Conservation (phyloP, 2,113 vertebrate genomes). For the Ahaetulla prasina region DNA sequence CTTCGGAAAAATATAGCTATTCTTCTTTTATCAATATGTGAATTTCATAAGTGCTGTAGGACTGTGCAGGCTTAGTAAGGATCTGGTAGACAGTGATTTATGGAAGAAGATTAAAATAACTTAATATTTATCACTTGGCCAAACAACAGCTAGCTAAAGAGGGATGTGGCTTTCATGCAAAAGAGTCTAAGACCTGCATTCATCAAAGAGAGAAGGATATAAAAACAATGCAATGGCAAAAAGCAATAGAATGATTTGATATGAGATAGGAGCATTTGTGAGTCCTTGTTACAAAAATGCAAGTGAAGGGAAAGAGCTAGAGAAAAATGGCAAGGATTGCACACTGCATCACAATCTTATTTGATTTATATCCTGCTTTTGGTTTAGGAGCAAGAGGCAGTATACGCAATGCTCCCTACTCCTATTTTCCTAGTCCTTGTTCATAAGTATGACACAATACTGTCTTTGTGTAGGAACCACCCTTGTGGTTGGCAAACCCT, state of each 20-base stretch:
- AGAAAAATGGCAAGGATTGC: not conserved
- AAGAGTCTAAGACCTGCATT: not conserved
- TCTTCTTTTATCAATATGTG: slow-evolving; percentile 30
- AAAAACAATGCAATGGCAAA: not conserved
- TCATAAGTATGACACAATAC: not conserved
- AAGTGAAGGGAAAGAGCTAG: not conserved
- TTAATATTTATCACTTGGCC: not conserved
- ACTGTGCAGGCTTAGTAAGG: not conserved
- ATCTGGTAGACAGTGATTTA: not conserved
- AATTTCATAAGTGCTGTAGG: not conserved
- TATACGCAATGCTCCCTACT: not conserved
- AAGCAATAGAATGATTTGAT: not conserved
- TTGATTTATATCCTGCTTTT: not conserved
- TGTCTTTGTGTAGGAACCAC: not conserved
- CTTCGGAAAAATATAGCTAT: slow-evolving; percentile 19
- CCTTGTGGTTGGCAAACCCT: not conserved
- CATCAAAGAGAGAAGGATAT: not conserved
- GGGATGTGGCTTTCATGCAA: fast-evolving
- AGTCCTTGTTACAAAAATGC: not conserved
- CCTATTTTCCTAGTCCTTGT: not conserved
- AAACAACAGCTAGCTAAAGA: not conserved
- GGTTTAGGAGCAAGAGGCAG: not conserved
- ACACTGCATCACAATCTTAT: not conserved
- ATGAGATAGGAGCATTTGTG: not conserved
- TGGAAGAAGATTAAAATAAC: slow-evolving; percentile 12